A percentile compares a stretch with the other conserved stretches of the same genome.
These are phyloP conservation scores for Agrochola lychnidis DNA, from an alignment of 2,888 invertebrate species.

Conservation along the genomic window DNA sequence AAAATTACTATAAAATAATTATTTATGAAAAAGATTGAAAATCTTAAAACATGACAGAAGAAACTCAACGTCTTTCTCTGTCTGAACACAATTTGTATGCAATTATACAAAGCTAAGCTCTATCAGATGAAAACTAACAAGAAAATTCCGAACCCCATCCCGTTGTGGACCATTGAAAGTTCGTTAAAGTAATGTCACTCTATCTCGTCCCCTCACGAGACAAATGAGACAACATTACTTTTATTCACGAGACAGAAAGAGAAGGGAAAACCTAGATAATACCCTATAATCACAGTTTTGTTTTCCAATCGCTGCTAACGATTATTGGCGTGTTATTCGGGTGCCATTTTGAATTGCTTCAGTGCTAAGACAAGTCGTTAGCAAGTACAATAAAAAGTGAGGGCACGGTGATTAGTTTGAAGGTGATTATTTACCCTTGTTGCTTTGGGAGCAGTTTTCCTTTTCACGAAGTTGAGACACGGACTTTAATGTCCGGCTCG, in stretches of 20 bases:
- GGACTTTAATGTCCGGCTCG: neutral
- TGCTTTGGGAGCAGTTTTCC: constrained; percentile 55
- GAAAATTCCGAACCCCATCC: constrained; percentile 76
- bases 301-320: constrained; percentile 92
- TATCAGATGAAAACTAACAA: constrained; percentile 70
- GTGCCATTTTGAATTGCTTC: constrained; percentile 89
- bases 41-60: neutral
- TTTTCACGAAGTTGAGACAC: constrained; percentile 10
- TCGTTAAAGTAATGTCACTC: constrained; percentile 90
- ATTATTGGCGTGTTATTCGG: constrained; percentile 92
- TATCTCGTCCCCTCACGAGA: constrained; percentile 85
- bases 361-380: constrained; percentile 89
- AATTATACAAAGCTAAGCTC: constrained; percentile 68
- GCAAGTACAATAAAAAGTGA: constrained; percentile 86
- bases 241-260: constrained; percentile 71
- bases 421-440: constrained; percentile 68
- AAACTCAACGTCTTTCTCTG: constrained; percentile 36
- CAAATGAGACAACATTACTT: constrained; percentile 78
- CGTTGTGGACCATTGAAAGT: constrained; percentile 87
- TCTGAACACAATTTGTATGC: constrained; percentile 64
- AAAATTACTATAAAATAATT: neutral
- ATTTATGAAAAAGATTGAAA: neutral
- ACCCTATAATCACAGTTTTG: constrained; percentile 92
- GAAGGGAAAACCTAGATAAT: constrained; percentile 82
- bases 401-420: constrained; percentile 78